Evolutionary conservation across 2,888 invertebrate genomes (phyloP).

Genomic region (Fragum fragum): DNA sequence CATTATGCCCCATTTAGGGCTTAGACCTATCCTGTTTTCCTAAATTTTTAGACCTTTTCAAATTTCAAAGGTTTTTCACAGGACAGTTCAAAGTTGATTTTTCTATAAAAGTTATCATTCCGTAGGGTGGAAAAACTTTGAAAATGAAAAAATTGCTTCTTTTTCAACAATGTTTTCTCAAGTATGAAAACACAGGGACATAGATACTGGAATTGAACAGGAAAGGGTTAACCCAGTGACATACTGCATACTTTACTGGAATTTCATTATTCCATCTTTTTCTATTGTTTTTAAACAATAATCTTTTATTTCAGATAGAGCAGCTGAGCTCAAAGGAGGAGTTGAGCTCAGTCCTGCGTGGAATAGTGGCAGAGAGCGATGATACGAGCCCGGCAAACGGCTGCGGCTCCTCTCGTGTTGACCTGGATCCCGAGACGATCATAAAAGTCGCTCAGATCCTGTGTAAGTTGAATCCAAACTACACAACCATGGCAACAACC

Average conservation of each 20-base stretch:
- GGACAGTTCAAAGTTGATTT: no score
- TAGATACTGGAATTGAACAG: no score
- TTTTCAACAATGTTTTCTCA: no score
- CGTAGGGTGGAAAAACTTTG: no score
- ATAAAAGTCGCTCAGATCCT: conserved; percentile 65
- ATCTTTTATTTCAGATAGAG: conserved; percentile 48
- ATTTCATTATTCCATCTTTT: not conserved
- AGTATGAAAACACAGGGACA: no score
- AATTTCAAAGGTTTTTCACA: no score
- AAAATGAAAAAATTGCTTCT: no score
- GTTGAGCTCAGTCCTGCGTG: conserved; percentile 56
- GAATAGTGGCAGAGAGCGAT: conserved; percentile 62
- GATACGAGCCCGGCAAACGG: conserved; percentile 53
- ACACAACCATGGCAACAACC: conserved; percentile 59
- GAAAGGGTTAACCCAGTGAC: no score
- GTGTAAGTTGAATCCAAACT: conserved; percentile 62
- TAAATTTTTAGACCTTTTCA: no score
- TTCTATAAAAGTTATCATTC: no score
- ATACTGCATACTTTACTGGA: not conserved
- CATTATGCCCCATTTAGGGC: no score
- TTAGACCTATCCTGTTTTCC: no score
- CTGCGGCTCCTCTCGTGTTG: conserved; percentile 46
- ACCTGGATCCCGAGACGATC: conserved; percentile 64
- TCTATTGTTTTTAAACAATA: not conserved
- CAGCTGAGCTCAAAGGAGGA: conserved; percentile 65